Conservation (phyloP, 1,140 invertebrate genomes). For the Euschistus heros region DNA sequence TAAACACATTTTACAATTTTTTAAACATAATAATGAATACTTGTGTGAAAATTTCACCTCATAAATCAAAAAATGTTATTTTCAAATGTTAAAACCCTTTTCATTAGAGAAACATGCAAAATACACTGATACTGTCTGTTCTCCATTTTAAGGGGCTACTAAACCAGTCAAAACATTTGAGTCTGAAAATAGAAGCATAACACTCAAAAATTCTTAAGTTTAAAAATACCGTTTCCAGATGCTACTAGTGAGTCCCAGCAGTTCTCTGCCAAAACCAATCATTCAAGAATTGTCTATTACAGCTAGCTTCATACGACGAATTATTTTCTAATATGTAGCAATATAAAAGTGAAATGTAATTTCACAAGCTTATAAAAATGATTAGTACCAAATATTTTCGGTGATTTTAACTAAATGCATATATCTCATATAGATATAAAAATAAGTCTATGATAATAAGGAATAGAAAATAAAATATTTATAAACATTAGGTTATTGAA, state of each 20-base stretch:
- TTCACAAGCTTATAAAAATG: too few relatives aligned
- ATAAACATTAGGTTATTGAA: too few relatives aligned
- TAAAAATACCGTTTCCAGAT: constrained; percentile 10
- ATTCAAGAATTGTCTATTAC: too few relatives aligned
- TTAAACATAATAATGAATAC: neutral
- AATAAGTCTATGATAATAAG: too few relatives aligned
- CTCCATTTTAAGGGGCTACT: neutral
- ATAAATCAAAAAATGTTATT: neutral
- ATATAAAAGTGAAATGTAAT: too few relatives aligned
- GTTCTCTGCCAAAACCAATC: too few relatives aligned
- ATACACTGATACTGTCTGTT: neutral
- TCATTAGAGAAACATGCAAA: neutral
- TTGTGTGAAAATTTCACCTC: neutral
- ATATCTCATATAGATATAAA: too few relatives aligned
- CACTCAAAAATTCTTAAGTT: neutral
- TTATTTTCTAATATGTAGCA: too few relatives aligned
- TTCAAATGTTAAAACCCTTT: neutral
- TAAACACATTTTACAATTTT: neutral
- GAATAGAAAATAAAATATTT: too few relatives aligned
- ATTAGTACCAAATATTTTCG: too few relatives aligned
- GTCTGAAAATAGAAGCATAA: constrained; percentile 12
- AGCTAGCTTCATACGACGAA: too few relatives aligned
- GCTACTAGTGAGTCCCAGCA: neutral
- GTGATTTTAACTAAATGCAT: too few relatives aligned
- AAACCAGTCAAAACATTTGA: constrained; percentile 1